phyloP scores from a whole-genome alignment of 2,797 vertebrate species.

The Euthynnus affinis region DNA sequence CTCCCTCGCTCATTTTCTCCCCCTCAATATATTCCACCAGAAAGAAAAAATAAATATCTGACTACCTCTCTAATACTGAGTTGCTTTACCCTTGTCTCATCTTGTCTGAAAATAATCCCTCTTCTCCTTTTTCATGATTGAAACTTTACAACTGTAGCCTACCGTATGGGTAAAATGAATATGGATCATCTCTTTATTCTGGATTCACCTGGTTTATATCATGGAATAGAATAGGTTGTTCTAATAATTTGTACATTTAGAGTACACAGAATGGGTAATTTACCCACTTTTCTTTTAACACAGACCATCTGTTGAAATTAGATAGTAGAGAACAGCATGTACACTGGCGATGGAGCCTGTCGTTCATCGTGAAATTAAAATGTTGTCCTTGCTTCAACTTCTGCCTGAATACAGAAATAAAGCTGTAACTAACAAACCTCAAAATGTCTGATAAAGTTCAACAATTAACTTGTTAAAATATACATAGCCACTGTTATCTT shows the following conservation, averaged over 20 bases:
- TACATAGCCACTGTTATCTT: not conserved
- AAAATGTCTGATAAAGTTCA: not conserved
- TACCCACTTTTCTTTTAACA: slow-evolving; percentile 34
- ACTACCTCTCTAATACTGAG: not conserved
- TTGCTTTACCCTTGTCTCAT: not conserved
- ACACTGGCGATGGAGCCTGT: slow-evolving; percentile 8
- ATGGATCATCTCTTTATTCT: slow-evolving; percentile 13
- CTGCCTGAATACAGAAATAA: not conserved
- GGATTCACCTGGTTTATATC: slow-evolving; percentile 16
- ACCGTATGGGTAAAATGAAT: slow-evolving; percentile 8
- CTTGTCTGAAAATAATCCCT: slow-evolving; percentile 8
- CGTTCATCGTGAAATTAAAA: slow-evolving; percentile 30
- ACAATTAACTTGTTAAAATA: not conserved
- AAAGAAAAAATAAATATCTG: slow-evolving; percentile 4
- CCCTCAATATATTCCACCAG: not conserved
- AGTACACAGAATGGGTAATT: slow-evolving; percentile 21
- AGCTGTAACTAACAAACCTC: not conserved
- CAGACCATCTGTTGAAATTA: slow-evolving; percentile 49
- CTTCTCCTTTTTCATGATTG: not conserved
- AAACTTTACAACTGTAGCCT: not conserved
- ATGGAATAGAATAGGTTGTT: slow-evolving; percentile 27
- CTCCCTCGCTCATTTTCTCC: slow-evolving; percentile 1
- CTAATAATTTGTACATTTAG: slow-evolving; percentile 15
- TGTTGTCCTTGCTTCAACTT: slow-evolving; percentile 18
- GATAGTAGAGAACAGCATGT: slow-evolving; percentile 26